Base-by-base conservation (phyloP, 1,140 invertebrate species). In the Diachasma alloeum region DNA sequence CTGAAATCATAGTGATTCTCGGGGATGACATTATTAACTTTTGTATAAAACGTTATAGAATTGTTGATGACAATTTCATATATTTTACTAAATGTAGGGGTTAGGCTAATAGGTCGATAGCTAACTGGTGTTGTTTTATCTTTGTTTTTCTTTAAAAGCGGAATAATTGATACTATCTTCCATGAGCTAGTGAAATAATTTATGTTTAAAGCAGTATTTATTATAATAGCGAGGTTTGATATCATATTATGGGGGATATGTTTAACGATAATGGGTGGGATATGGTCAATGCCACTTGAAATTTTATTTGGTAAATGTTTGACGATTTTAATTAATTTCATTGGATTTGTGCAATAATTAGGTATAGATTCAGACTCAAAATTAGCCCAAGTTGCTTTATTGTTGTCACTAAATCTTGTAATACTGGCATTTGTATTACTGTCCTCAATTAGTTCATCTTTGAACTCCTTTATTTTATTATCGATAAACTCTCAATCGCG, bases 261-360 rank as follows among this genome's bases (percentile, higher is more conserved):
- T 72, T 79, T 79, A 0, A 76, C 24, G 4, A 69, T 63, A 42
- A 76, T 68, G 0, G 59, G 17, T 37, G 76, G 76, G 8, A 78
- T 79, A 0, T 79, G 42, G 10, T 79, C 74, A 26, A 63, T 10
- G 0, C 70, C 74, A 26, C 24, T 72, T 0, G 74, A 75, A 0
- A 74, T 74, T 68, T 79, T 79, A 10, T 79, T 77, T 39, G 56
- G 74, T 5, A 78, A 24, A 59, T 76, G 67, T 37, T 37, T 37
- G 9, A 37, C 9, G 9, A 37, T 37, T 5, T 37, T 37, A 5
- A 4, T 9, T 5, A 37, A 4, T 5, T 37, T 37, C 36, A 9
- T 9, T 5, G 36, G 36, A 37, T 4, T 37, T 37, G 4, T 37
- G 4, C 36, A 37, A 37, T 37, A 37, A 5, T 37, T 37, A 5